These are phyloP conservation scores for Nasonia longicornis DNA, from an alignment of 1,140 invertebrate genomes.

Conservation along the genomic window DNA sequence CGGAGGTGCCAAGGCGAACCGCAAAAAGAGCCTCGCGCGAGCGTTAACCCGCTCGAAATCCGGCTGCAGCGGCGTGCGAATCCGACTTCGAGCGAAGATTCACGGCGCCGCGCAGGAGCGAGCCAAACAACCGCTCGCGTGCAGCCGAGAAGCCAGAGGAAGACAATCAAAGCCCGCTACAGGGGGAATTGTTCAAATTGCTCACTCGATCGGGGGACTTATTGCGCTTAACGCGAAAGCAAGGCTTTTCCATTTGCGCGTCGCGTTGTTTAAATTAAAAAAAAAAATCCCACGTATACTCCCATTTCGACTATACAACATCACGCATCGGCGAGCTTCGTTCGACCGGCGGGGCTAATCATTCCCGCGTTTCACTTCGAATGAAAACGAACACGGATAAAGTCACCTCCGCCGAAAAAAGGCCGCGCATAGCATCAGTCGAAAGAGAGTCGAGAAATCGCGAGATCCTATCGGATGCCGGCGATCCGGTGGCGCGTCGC, in stretches of 20 bases:
- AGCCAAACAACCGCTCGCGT: not conserved
- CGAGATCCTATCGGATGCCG: conserved; percentile 25
- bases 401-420: conserved; percentile 10
- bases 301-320: not conserved
- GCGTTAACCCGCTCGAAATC: too few species aligned
- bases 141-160: conserved; percentile 38
- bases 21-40: too few species aligned
- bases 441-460: not conserved
- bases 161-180: conserved; percentile 27
- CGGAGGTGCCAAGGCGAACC: too few species aligned
- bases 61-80: conserved; percentile 36
- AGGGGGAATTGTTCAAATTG: conserved; percentile 30
- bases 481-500: conserved; percentile 41
- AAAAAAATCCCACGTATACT: not conserved
- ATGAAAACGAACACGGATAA: not conserved
- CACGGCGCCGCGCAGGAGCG: conserved; percentile 20
- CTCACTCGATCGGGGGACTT: conserved; percentile 36
- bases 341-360: not conserved
- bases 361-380: conserved; percentile 10
- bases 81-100: conserved; percentile 35
- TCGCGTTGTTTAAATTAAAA: not conserved
- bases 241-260: conserved; percentile 44
- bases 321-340: not conserved
- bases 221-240: conserved; percentile 19
- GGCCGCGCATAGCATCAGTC: not conserved